Evolutionary conservation across 2,888 invertebrate species (phyloP), one percentile per base, ranked within the genome.

Genomic region (Gari tellinella): DNA sequence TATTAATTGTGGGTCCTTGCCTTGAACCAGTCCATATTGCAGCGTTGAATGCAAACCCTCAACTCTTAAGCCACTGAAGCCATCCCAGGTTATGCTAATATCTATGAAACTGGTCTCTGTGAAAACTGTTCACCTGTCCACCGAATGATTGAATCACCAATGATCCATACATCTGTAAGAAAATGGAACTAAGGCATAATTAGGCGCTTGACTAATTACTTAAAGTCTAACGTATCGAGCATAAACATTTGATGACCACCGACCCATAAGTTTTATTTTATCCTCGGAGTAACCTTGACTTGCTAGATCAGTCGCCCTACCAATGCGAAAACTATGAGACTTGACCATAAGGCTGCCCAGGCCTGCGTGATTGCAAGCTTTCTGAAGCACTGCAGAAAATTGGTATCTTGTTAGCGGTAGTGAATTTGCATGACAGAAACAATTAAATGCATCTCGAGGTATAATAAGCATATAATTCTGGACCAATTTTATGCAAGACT

Each of bases 301-400:
- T 19, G 65, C 61, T 15, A 60, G 49, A 8, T 60, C 57, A 8
- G 48, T 65, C 10, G 70, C 64, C 41, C 60, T 23, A 31, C 64
- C 70, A 65, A 70, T 65, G 8, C 60, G 45, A 31, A 70, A 70
- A 48, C 60, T 70, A 19, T 65, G 64, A 10, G 60, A n/a, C n/a
- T n/a, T n/a, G n/a, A n/a, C n/a, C n/a, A n/a, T n/a, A n/a, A n/a
- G n/a, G n/a, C n/a, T n/a, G n/a, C n/a, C n/a, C n/a, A n/a, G n/a
- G n/a, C n/a, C n/a, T n/a, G n/a, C n/a, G n/a, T n/a, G n/a, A n/a
- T 25, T 23, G 10, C 38, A 53, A 15, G 53, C 49, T 65, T 60
- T 60, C 3, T 46, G 25, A 7, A 70, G 37, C 4, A 70, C 64
- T 25, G 53, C 58, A 25, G 53, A 53, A 55, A 70, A 70, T 19